Evolutionary conservation across 2,797 vertebrate species (phyloP), one percentile per base, ranked within the genome.

Genomic region (Spheniscus humboldti): DNA sequence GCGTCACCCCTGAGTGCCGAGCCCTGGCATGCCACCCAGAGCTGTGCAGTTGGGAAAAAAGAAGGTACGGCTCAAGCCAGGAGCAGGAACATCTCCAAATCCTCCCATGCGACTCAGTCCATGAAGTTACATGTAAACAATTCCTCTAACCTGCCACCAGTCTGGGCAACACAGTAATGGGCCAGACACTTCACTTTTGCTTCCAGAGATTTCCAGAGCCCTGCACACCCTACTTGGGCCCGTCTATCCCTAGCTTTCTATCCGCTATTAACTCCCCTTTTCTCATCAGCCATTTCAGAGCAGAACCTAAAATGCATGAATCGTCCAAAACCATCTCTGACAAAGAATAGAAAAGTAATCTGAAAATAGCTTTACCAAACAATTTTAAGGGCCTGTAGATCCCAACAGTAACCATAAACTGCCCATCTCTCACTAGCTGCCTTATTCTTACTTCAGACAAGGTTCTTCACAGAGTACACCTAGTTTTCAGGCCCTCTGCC

Each of bases 211-310:
- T 72, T 86, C 41, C 66, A 68, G 55, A 86, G 37, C 37, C 43
- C 19, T 8, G 47, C 20, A 47, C 13, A 6, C 8, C 5, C 2
- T 3, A 41, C 50, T 27, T 15, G 48, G 25, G 7, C 31, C 45
- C 0, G 0, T 10, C 33, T 41, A 45, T 24, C 20, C 24, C 53
- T n/a, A 35, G 30, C 11, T 90, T 60, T 77, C 52, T 57, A 15
- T 57, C 53, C 1, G 1, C 41, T 33, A 4, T 60, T 85, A 56
- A 64, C 53, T 31, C 56, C 11, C 6, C 7, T 56, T 67, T 63
- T 43, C 39, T 91, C 31, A 47, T 52, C 50, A 62, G 56, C 31
- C 30, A 55, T 76, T 88, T 90, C 75, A 69, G 47, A 90, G 67
- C 59, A 76, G 67, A 93, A 90, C 20, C 28, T 62, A 62, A 91